Evolutionary conservation across 2,888 invertebrate species (phyloP).

Genomic region (Stenurella melanura): DNA sequence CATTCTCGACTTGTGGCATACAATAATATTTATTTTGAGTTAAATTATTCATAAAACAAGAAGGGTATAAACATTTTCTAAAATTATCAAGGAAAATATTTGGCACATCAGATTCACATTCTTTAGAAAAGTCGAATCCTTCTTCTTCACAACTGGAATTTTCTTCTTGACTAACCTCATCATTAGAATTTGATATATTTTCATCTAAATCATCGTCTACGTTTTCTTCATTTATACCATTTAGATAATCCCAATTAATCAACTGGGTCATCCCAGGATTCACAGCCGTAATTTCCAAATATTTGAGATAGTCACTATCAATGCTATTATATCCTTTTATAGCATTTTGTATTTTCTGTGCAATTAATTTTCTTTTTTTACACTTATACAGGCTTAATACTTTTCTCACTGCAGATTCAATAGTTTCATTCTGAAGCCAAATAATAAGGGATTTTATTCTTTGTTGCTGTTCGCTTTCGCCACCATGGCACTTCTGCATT

Average conservation of each 20-base stretch:
- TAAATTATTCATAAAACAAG: constrained; percentile 81
- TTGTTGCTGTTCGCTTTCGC: constrained; percentile 79
- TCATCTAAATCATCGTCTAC: constrained; percentile 19
- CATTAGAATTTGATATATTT: constrained; percentile 30
- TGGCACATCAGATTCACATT: constrained; percentile 71
- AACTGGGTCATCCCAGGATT: constrained; percentile 8
- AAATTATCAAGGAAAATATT: constrained; percentile 81
- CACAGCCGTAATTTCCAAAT: constrained; percentile 71
- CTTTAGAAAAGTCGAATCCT: constrained; percentile 40
- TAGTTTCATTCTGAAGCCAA: constrained; percentile 85
- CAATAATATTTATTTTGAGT: constrained; percentile 80
- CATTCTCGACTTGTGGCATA: constrained; percentile 84
- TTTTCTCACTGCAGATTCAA: constrained; percentile 81
- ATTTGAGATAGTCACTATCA: constrained; percentile 77
- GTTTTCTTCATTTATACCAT: constrained; percentile 38
- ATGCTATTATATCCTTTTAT: constrained; percentile 80
- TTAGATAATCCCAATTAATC: constrained; percentile 41
- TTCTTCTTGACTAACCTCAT: constrained; percentile 42
- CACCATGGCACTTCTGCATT: constrained; percentile 75
- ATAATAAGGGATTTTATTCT: constrained; percentile 82
- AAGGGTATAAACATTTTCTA: constrained; percentile 78
- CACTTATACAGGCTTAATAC: constrained; percentile 80
- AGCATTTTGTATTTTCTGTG: constrained; percentile 78
- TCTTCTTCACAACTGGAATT: constrained; percentile 58
- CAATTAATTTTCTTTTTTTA: constrained; percentile 75